A percentile compares a stretch with the other conserved stretches of the same genome.
phyloP scores from a whole-genome alignment of 1,140 invertebrate genomes.

The Hylaeus volcanicus region DNA sequence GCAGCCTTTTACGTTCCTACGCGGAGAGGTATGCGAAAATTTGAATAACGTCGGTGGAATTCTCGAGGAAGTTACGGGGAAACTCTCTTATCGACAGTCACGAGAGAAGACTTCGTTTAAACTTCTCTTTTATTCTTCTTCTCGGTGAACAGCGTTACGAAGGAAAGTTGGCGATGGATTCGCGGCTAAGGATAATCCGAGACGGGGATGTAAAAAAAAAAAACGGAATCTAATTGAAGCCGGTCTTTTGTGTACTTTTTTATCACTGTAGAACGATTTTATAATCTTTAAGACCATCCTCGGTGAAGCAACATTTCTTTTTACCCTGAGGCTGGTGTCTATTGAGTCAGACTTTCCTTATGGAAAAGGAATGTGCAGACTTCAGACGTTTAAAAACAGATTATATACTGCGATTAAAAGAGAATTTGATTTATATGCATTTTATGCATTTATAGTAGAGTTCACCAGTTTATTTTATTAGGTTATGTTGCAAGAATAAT shows the following conservation, averaged over 20 bases:
- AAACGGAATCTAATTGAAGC: conserved; percentile 57
- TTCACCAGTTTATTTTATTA: too few relatives aligned
- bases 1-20: not conserved
- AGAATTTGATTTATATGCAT: too few relatives aligned
- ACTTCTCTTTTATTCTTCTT: conserved; percentile 23
- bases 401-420: not conserved
- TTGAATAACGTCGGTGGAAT: conserved; percentile 33
- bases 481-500: too few relatives aligned
- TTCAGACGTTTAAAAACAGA: not conserved
- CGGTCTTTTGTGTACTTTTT: not conserved
- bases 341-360: not conserved
- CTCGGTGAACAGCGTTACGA: conserved; percentile 34
- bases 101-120: not conserved
- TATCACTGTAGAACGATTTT: not conserved
- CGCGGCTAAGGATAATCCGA: conserved; percentile 56
- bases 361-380: not conserved
- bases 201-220: conserved; percentile 30
- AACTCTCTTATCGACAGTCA: conserved; percentile 27
- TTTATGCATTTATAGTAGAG: too few relatives aligned
- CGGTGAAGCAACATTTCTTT: not conserved
- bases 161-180: conserved; percentile 43
- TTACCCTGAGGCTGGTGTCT: not conserved
- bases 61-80: not conserved
- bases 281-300: not conserved
- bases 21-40: not conserved